phyloP scores from a whole-genome alignment of 1,140 invertebrate genomes.

The Drosophila kikkawai region DNA sequence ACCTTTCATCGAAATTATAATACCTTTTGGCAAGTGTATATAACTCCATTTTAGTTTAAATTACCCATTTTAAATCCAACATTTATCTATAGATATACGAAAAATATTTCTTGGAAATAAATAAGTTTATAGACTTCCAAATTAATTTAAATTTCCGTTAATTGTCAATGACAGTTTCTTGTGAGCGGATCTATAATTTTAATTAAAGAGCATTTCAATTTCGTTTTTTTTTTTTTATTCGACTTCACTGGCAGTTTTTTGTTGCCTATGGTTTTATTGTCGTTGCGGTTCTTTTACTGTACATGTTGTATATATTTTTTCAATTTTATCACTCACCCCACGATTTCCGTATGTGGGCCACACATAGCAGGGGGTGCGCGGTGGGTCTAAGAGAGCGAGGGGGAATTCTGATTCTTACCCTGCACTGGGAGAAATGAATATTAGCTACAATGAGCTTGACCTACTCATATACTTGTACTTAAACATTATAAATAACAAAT shows the following conservation, averaged over 20 bases:
- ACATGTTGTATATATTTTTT: conserved; percentile 12
- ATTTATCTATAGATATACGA: neutral
- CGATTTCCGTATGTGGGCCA: conserved; percentile 43
- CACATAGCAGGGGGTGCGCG: conserved; percentile 38
- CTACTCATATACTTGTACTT: too few species aligned
- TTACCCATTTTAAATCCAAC: neutral
- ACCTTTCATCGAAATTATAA: neutral
- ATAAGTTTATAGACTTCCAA: too few species aligned
- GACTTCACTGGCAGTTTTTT: conserved; percentile 2
- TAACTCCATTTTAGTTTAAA: neutral
- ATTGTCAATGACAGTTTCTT: neutral
- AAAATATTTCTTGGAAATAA: too few species aligned
- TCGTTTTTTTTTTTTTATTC: neutral
- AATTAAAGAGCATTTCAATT: neutral
- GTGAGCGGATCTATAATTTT: neutral
- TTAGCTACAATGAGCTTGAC: too few species aligned
- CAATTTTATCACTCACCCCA: conserved; percentile 58
- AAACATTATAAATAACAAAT: too few species aligned
- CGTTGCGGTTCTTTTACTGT: conserved; percentile 16
- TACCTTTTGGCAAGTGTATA: neutral
- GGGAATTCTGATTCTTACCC: conserved; percentile 44
- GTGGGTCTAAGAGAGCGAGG: neutral
- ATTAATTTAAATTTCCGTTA: neutral
- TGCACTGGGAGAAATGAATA: conserved; percentile 15
- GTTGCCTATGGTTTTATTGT: neutral